A percentile compares a stretch with the other conserved stretches of the same genome.
phyloP scores from a whole-genome alignment of 1,140 invertebrate genomes.

The Ceratosolen solmsi region DNA sequence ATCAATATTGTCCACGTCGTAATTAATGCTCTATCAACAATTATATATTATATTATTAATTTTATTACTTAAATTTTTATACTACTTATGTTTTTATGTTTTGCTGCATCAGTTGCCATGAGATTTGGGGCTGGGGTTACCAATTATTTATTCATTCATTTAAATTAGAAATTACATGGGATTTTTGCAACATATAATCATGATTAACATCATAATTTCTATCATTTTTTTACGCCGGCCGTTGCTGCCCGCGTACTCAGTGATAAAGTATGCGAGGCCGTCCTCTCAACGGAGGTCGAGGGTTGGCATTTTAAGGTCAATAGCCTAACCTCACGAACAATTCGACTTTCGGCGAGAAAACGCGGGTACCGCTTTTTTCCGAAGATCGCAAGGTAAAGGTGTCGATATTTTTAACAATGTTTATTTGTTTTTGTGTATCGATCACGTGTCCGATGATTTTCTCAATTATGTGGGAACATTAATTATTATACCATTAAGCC shows the following conservation, averaged over 20 bases:
- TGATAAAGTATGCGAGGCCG: constrained; percentile 70
- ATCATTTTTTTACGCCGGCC: not conserved
- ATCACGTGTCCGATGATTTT: not conserved
- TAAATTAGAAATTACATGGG: too few relatives aligned
- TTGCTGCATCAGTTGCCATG: too few relatives aligned
- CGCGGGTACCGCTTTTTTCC: constrained; percentile 71
- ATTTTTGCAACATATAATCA: too few relatives aligned
- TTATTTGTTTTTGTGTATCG: not conserved
- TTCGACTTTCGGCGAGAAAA: constrained; percentile 72
- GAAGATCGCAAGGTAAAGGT: constrained; percentile 69
- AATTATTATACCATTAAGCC: not conserved
- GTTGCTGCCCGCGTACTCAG: constrained; percentile 54
- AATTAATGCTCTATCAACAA: too few relatives aligned
- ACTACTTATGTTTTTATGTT: too few relatives aligned
- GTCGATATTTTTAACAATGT: not conserved
- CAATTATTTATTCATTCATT: too few relatives aligned
- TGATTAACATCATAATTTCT: not conserved
- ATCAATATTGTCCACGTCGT: too few relatives aligned
- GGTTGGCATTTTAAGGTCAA: constrained; percentile 71
- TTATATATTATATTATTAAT: too few relatives aligned
- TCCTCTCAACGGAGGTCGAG: constrained; percentile 70
- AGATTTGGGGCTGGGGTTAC: too few relatives aligned
- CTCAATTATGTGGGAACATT: not conserved
- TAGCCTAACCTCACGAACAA: constrained; percentile 69
- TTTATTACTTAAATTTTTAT: too few relatives aligned